Evolutionary conservation across 2,113 vertebrate species (phyloP), one percentile per base, ranked within the genome.

Genomic region (Smithornis capensis): DNA sequence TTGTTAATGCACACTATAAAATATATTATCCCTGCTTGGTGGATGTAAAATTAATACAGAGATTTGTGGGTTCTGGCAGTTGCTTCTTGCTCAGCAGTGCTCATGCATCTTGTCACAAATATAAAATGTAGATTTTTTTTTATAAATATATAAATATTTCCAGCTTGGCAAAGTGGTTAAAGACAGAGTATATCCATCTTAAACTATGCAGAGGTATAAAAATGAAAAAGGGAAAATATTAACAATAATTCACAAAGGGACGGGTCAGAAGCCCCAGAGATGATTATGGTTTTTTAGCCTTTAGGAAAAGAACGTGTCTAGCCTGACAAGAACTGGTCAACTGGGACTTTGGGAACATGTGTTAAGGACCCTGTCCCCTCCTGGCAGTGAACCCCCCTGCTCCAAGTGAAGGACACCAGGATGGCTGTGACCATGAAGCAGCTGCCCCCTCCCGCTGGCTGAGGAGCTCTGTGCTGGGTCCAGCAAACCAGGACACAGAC

Each of bases 161-260:
- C 37, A 78, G 50, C 47, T 81, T 95, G 59, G 71, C 63, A 94
- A 94, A 92, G 64, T 90, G 82, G 94, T 94, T 96, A 95, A 94
- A 91, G 75, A 69, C 47, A 69, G 74, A 67, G 47, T 7, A 59
- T 77, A 94, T 73, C 42, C 70, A 87, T 76, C 70, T 73, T 87
- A 67, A 73, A 35, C 71, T 88, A 77, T n/a, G 45, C 64, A 81
- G 92, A 86, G 55, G 33, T 44, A 80, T 88, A 83, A 80, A 96
- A 94, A 92, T 86, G n/a, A 93, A 77, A 89, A 81, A 74, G 16
- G 47, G 59, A 55, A 89, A 86, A 73, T 73, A 95, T 59, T 92
- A 70, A 29, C 40, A 87, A 69, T 95, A 94, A 79, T 63, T 95
- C 65, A 91, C 37, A n/a, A 50, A 18, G 9, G 21, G 49, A 59